Base-by-base conservation (phyloP, 2,113 vertebrate species). In the Cepphus grylle region DNA sequence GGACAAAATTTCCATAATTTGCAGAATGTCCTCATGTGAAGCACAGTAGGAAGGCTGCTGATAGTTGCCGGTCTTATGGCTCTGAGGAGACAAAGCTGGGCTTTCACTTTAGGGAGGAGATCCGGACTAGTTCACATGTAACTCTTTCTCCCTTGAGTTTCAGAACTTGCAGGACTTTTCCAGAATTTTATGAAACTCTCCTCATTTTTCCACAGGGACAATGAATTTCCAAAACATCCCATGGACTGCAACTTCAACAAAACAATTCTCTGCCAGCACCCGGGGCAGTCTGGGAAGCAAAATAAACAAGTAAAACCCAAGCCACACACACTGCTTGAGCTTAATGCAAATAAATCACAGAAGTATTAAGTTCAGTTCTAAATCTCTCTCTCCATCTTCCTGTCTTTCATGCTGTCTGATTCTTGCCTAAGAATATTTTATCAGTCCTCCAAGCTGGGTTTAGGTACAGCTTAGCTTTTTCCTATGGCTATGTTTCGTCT, bases 281-380 rank as follows among this genome's bases (percentile, higher is more conserved):
- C 67, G 70, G 90, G 77, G 86, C 70, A 92, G 52, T 36, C 80
- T 81, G 56, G 65, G 81, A 81, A 94, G 79, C 53, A 97, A 91
- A 95, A 96, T 38, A 90, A 96, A 94, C 88, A 95, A 86, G 88
- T 74, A 72, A 86, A 94, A 84, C 56, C 94, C 49, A 87, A 92
- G 61, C 86, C 45, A 70, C 83, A 79, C 70, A 89, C 27, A n/a
- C 25, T 49, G 34, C 83, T 70, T 56, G 88, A 95, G 81, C 93
- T 93, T 84, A 84, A 96, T 93, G 86, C 86, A 89, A 84, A 93
- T 94, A 89, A 93, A 94, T 78, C 88, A 84, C 67, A 40, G 8
- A 86, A 88, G 76, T 96, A 93, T 90, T 82, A 88, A 92, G 90
- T 82, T 95, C 71, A 70, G 30, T 70, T 85, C 88, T 86, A 86